phyloP scores from a whole-genome alignment of 2,797 vertebrate genomes.

The Harpagifer antarcticus region DNA sequence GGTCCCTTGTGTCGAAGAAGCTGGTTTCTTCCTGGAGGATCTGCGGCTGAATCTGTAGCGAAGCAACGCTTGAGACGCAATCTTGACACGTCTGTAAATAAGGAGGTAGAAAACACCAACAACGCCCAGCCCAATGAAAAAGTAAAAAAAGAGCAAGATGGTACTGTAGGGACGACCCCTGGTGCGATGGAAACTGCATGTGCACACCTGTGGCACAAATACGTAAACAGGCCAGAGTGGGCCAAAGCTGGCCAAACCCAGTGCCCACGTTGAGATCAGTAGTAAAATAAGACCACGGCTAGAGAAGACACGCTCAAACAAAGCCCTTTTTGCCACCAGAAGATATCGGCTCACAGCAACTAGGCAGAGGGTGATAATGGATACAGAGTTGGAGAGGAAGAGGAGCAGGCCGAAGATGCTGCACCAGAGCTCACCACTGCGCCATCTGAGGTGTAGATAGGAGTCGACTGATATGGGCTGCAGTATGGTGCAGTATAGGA shows the following conservation, averaged over 20 bases:
- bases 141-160: constrained; percentile 88
- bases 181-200: constrained; percentile 92
- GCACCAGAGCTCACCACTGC: constrained; percentile 85
- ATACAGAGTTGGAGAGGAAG: constrained; percentile 90
- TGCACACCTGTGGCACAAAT: constrained; percentile 90
- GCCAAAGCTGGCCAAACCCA: constrained; percentile 85
- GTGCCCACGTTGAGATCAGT: constrained; percentile 81
- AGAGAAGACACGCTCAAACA: constrained; percentile 86
- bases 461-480: constrained; percentile 91
- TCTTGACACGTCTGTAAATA: constrained; percentile 86
- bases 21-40: constrained; percentile 74
- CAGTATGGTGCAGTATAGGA: constrained; percentile 90
- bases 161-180: constrained; percentile 88
- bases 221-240: constrained; percentile 88
- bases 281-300: constrained; percentile 75
- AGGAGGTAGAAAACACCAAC: constrained; percentile 90
- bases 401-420: constrained; percentile 89
- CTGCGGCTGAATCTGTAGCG: constrained; percentile 84
- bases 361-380: constrained; percentile 91
- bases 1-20: constrained; percentile 67
- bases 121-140: constrained; percentile 87
- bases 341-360: constrained; percentile 89
- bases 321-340: constrained; percentile 84
- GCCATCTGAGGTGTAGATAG: constrained; percentile 90
- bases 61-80: constrained; percentile 81